Percentiles rank a stretch among this genome's conserved stretches.
Evolutionary conservation across 1,140 invertebrate species (phyloP).

Genomic region (Scaptomyza graminum): DNA sequence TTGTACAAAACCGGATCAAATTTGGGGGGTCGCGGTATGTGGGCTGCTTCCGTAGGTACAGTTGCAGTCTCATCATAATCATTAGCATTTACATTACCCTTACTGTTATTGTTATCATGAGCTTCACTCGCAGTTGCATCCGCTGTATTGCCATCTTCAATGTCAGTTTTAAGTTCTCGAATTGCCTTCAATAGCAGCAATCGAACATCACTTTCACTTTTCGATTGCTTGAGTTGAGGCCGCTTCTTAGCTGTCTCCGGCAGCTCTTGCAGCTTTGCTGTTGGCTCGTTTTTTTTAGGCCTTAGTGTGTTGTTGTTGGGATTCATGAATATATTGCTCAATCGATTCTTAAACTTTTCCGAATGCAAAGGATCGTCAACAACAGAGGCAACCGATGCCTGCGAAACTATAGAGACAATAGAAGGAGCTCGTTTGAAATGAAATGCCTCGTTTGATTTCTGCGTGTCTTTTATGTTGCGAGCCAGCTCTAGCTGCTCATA

Average conservation of each 20-base stretch:
- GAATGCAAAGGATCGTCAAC: conserved; percentile 77
- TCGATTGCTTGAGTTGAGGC: conserved; percentile 70
- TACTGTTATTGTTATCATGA: conserved; percentile 21
- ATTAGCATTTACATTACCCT: conserved; percentile 45
- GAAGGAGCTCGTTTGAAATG: conserved; percentile 27
- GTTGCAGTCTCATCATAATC: conserved; percentile 11
- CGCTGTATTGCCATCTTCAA: conserved; percentile 4
- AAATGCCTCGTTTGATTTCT: neutral
- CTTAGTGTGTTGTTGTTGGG: conserved; percentile 39
- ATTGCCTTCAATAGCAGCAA: conserved; percentile 72
- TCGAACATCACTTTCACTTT: conserved; percentile 79
- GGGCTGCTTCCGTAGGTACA: neutral
- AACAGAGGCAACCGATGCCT: conserved; percentile 55
- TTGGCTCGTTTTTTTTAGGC: conserved; percentile 8
- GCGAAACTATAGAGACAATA: conserved; percentile 28
- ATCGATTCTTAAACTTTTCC: conserved; percentile 73
- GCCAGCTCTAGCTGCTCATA: conserved; percentile 53
- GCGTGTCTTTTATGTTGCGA: neutral
- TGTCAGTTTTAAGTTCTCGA: conserved; percentile 62
- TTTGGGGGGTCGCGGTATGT: conserved; percentile 78
- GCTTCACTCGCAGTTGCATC: neutral
- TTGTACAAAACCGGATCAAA: conserved; percentile 82
- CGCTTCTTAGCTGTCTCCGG: neutral
- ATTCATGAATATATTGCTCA: conserved; percentile 72
- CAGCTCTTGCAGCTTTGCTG: neutral